A percentile compares a stretch with the other conserved stretches of the same genome.
These are phyloP conservation scores for Rutilus rutilus DNA, from an alignment of 2,113 vertebrate species.

Conservation along the genomic window DNA sequence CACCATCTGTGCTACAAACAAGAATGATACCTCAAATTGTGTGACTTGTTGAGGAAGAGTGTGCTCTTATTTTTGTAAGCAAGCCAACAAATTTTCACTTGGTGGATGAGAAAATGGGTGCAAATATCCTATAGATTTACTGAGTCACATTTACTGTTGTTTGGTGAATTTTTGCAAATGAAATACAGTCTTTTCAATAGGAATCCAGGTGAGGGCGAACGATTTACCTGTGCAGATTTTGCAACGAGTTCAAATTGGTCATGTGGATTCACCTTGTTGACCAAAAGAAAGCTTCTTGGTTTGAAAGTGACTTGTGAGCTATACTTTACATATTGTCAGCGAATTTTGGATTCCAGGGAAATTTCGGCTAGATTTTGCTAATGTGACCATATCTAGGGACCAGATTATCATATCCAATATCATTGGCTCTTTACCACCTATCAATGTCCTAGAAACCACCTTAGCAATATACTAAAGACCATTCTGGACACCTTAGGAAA, in stretches of 20 bases:
- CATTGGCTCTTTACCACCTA: too few species aligned
- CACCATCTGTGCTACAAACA: conserved; percentile 2
- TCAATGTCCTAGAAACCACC: background rate
- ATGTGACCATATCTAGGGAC: background rate
- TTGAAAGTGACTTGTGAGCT: background rate
- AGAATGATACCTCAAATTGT: background rate
- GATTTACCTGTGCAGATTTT: background rate
- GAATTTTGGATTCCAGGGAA: background rate
- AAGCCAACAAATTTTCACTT: background rate
- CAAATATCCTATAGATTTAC: background rate
- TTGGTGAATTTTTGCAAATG: background rate
- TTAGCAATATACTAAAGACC: background rate
- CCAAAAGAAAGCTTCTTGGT: background rate
- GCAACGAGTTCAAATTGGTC: background rate
- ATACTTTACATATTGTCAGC: background rate
- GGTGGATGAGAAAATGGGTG: background rate
- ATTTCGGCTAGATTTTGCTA: background rate
- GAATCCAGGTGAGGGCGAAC: background rate
- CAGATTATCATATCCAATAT: background rate
- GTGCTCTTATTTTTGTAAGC: background rate
- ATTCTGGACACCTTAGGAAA: background rate
- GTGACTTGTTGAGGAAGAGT: background rate
- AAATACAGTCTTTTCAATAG: background rate
- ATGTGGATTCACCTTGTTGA: background rate
- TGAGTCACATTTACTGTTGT: background rate